Conservation (phyloP, 2,797 vertebrate species). For the Pteronotus mesoamericanus region DNA sequence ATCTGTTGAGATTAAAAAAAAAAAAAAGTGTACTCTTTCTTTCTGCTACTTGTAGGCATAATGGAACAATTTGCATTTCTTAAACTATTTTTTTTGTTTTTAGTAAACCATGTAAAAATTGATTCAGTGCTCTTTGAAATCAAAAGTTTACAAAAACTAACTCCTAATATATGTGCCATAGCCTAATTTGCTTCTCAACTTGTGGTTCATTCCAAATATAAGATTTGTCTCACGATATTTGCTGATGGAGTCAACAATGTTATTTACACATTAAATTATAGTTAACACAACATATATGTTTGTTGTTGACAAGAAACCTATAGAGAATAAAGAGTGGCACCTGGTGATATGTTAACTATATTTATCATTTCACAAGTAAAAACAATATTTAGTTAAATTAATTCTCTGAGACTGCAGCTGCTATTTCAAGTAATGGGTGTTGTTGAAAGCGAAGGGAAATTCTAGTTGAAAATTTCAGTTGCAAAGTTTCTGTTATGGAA, state of each 20-base stretch:
- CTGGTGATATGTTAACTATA: constrained; percentile 14
- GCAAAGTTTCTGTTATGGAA: constrained; percentile 40
- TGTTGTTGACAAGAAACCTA: constrained; percentile 11
- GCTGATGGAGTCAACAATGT: not conserved
- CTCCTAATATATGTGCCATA: not conserved
- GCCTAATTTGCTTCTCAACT: constrained; percentile 3
- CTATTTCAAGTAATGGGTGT: not conserved
- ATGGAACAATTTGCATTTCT: not conserved
- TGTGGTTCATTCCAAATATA: not conserved
- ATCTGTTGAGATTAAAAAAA: not conserved
- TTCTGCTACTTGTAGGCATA: not conserved
- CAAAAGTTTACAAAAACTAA: not conserved
- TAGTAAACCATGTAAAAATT: not conserved
- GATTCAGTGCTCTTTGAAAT: not conserved
- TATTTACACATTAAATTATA: not conserved
- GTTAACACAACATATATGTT: not conserved
- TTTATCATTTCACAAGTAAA: constrained; percentile 50
- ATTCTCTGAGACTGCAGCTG: not conserved
- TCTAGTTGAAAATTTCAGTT: constrained; percentile 61
- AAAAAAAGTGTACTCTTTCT: not conserved
- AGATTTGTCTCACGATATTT: not conserved
- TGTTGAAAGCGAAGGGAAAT: constrained; percentile 54
- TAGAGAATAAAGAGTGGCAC: constrained; percentile 33
- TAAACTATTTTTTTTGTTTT: not conserved
- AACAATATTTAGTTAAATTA: constrained; percentile 38